Conservation (phyloP, 2,888 invertebrate genomes). For the Reticulitermes lucifugus region DNA sequence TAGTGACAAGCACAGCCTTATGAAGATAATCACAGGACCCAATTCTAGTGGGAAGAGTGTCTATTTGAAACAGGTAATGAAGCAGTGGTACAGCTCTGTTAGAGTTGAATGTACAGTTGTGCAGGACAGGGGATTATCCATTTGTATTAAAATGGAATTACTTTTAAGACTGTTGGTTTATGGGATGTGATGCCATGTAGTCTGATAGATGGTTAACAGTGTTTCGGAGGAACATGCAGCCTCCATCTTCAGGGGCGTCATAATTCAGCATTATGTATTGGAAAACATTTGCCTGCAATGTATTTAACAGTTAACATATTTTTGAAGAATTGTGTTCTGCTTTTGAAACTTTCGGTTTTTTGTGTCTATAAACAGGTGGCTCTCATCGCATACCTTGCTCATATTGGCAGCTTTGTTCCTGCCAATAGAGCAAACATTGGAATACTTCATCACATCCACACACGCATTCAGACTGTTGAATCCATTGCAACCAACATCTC, state of each 20-base stretch:
- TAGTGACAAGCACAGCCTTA: constrained; percentile 66
- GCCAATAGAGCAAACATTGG: constrained; percentile 80
- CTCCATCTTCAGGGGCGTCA: too few relatives aligned
- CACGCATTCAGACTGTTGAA: constrained; percentile 81
- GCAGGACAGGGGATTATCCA: too few relatives aligned
- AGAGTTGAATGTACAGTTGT: not conserved
- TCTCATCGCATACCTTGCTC: constrained; percentile 85
- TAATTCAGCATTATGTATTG: too few relatives aligned
- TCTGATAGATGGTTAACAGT: too few relatives aligned
- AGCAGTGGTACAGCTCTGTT: not conserved
- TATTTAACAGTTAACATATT: too few relatives aligned
- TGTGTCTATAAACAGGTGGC: constrained; percentile 64
- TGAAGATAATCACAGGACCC: constrained; percentile 89
- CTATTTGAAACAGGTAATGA: constrained; percentile 82
- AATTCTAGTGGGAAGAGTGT: constrained; percentile 94
- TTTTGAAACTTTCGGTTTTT: too few relatives aligned
- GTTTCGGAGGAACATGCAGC: too few relatives aligned
- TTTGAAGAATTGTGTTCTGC: too few relatives aligned
- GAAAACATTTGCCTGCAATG: too few relatives aligned
- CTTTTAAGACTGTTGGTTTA: not conserved
- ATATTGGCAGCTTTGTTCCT: constrained; percentile 91
- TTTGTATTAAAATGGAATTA: not conserved
- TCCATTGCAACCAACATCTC: constrained; percentile 84
- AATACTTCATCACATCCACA: constrained; percentile 78
- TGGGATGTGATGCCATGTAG: too few relatives aligned